Conservation (phyloP, 2,113 vertebrate genomes). For the Alligator mississippiensis region DNA sequence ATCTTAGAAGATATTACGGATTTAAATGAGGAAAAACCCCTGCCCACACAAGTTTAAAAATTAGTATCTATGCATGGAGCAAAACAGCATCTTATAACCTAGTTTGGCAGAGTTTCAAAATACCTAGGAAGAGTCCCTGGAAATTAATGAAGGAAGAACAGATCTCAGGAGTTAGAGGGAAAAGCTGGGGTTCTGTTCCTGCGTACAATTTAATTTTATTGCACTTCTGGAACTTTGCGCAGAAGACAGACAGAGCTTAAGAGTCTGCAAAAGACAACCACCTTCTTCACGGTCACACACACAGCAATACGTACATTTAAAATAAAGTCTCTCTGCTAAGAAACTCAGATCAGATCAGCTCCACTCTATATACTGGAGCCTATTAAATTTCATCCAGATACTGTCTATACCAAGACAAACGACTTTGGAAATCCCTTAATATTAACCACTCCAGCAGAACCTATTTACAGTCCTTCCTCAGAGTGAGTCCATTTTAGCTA, state of each 20-base stretch:
- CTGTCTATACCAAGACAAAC: too few species aligned
- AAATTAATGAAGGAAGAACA: not conserved
- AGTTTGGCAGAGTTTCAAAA: not conserved
- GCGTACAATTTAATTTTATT: not conserved
- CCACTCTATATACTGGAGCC: too few species aligned
- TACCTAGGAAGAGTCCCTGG: not conserved
- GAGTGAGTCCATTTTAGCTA: too few species aligned
- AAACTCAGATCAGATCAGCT: not conserved
- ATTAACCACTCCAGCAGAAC: too few species aligned
- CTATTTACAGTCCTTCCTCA: too few species aligned
- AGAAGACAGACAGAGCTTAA: not conserved
- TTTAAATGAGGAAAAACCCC: not conserved
- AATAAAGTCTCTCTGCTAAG: not conserved
- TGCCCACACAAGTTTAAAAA: not conserved
- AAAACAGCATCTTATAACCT: not conserved
- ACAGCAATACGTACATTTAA: not conserved
- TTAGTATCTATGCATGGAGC: not conserved
- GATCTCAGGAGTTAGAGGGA: not conserved
- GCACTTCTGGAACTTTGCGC: not conserved
- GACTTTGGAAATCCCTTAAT: too few species aligned
- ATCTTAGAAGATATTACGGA: not conserved
- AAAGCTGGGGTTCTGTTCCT: rapidly evolving
- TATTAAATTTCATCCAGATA: too few species aligned
- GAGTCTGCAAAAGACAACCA: not conserved
- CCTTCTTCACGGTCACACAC: not conserved